Percentiles rank a stretch among this genome's conserved stretches.
phyloP scores from a whole-genome alignment of 2,888 invertebrate genomes.

The Epirrita christyi region DNA sequence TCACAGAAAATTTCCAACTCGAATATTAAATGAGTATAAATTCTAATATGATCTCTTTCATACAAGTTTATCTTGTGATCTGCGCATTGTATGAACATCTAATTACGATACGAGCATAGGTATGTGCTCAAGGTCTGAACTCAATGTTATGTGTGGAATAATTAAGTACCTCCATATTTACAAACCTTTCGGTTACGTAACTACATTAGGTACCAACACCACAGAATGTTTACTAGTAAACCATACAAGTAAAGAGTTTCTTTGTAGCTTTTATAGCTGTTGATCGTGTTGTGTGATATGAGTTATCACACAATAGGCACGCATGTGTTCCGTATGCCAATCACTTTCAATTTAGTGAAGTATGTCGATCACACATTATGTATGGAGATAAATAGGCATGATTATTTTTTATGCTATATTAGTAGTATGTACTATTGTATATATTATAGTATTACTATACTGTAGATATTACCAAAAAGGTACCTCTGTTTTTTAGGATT shows the following conservation, averaged over 20 bases:
- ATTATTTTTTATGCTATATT: conserved; percentile 12
- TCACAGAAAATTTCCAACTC: neutral
- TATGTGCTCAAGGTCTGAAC: conserved; percentile 39
- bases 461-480: no score
- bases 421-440: no score
- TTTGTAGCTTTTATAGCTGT: neutral
- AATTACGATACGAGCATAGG: conserved; percentile 34
- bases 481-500: no score
- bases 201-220: conserved; percentile 13
- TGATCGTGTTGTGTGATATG: conserved; percentile 1
- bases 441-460: no score
- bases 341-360: conserved; percentile 15
- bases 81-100: conserved; percentile 34
- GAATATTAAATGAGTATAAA: no score
- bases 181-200: conserved; percentile 37
- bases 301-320: neutral
- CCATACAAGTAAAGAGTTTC: neutral
- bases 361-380: conserved; percentile 4
- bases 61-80: conserved; percentile 33
- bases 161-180: conserved; percentile 38
- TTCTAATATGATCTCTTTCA: neutral
- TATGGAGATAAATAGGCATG: conserved; percentile 4
- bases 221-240: conserved; percentile 5
- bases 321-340: conserved; percentile 8
- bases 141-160: conserved; percentile 37